A percentile compares a stretch with the other conserved stretches of the same genome.
Evolutionary conservation across 2,113 vertebrate species (phyloP).

Genomic region (Calyptommatus sinebrachiatus): DNA sequence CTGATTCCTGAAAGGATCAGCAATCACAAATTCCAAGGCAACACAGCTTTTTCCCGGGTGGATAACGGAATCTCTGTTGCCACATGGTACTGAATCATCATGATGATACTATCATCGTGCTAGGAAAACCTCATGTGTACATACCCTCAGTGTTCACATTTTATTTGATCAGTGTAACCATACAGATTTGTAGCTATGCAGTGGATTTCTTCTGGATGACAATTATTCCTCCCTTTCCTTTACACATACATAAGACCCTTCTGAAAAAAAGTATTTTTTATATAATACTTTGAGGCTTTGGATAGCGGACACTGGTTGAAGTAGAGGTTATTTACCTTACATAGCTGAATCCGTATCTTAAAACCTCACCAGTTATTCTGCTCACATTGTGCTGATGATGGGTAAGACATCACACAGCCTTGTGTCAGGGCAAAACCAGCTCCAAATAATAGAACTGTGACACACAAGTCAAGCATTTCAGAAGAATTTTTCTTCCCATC

Average conservation of each 20-base stretch:
- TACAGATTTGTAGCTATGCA: background rate
- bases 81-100: no score
- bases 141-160: background rate
- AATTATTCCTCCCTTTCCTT: fast-evolving
- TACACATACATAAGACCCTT: background rate
- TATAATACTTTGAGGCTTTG: background rate
- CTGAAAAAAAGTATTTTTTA: background rate
- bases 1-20: no score
- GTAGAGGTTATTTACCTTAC: background rate
- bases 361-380: background rate
- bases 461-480: fast-evolving
- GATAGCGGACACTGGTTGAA: background rate
- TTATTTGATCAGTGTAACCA: background rate
- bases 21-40: no score
- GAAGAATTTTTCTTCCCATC: background rate
- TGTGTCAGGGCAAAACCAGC: background rate
- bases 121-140: no score
- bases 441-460: background rate
- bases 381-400: background rate
- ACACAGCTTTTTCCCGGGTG: no score
- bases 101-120: no score
- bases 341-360: background rate
- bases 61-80: no score
- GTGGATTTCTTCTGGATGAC: background rate
- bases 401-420: background rate